These are phyloP conservation scores for Coranthus polyacanthus DNA, from an alignment of 2,797 vertebrate genomes.

Conservation along the genomic window DNA sequence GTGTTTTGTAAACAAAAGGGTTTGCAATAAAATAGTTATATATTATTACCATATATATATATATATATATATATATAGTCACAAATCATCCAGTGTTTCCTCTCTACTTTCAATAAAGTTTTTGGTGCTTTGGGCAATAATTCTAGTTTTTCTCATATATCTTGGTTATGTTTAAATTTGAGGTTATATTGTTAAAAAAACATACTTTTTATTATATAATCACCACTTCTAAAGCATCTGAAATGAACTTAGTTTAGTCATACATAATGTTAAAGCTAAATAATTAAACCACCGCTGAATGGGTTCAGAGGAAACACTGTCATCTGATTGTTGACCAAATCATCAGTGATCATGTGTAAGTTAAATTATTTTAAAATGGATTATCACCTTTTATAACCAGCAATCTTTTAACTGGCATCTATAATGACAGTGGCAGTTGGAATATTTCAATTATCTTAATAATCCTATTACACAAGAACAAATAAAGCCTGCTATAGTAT, in stretches of 20 bases:
- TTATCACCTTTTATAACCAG: conserved; percentile 50
- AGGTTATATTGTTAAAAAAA: no score
- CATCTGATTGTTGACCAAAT: conserved; percentile 1
- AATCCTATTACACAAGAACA: conserved; percentile 81
- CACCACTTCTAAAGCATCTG: no score
- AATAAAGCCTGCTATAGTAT: conserved; percentile 67
- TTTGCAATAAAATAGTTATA: conserved; percentile 5
- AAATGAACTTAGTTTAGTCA: no score
- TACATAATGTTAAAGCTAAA: no score
- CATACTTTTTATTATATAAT: no score
- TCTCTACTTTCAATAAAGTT: no score
- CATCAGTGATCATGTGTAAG: neutral
- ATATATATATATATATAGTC: no score
- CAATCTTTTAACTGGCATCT: conserved; percentile 50
- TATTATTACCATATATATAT: neutral
- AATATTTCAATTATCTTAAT: conserved; percentile 61
- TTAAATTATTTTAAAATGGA: conserved; percentile 46
- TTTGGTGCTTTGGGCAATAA: no score
- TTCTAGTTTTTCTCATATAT: no score
- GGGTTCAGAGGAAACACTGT: neutral
- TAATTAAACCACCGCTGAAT: no score
- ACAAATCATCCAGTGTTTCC: no score
- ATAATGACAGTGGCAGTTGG: conserved; percentile 63
- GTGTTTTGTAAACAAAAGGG: conserved; percentile 2
- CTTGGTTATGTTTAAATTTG: no score